Evolutionary conservation across 2,888 invertebrate species (phyloP), one percentile per base, ranked within the genome.

Genomic region (Hemithea aestivaria): DNA sequence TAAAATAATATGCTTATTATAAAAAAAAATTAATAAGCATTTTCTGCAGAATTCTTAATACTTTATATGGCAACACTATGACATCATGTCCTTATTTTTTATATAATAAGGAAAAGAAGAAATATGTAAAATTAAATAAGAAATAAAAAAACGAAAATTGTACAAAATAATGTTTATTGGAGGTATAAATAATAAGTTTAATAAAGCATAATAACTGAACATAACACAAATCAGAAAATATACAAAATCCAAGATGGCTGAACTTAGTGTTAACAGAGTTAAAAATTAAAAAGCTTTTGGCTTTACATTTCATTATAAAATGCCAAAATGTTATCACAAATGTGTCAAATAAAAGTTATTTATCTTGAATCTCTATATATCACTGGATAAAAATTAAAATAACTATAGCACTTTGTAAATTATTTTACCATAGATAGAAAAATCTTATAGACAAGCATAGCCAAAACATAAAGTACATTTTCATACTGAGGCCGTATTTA

Each of bases 131-230:
- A 27, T 6, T 16, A 16, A 2, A 16, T 16, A 16, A 4, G 55
- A 59, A 62, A 60, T 62, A 65, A 64, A 63, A n/a, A 70, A 66
- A 55, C 43, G 49, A 53, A 63, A 67, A 62, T 31, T 70, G 53
- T 71, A 70, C 51, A 78, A 82, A 80, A 78, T 75, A 75, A 75
- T 55, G 61, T 82, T 84, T 84, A 82, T 82, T 84, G 66, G 66
- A 63, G 61, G 60, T 65, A 68, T 76, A 77, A 78, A 77, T 78
- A 72, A 78, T 73, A 54, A 54, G 16, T 44, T 64, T 62, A 62
- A 68, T 68, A 62, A 74, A 73, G 32, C 40, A 20, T 10, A 16
- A 37, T 23, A 28, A 70, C 68, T 56, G 66, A 61, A 72, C 56
- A 66, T 51, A 56, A 55, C 49, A 51, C 43, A 47, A 33, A 40